Percentiles rank a stretch among this genome's conserved stretches.
phyloP scores from a whole-genome alignment of 2,888 invertebrate genomes.

The Xestia ashworthii region DNA sequence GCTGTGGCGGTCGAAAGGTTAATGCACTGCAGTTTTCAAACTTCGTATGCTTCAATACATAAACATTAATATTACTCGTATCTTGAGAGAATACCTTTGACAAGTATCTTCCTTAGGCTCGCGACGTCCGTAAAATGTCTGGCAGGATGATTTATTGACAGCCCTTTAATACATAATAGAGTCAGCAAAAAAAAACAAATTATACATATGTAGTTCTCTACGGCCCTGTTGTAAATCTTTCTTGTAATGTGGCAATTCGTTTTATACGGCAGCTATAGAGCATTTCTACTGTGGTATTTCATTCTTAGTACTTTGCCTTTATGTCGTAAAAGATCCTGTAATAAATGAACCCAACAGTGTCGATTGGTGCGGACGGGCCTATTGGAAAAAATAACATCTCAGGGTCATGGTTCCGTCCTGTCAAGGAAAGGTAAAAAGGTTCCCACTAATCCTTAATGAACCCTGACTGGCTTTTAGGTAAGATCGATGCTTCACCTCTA shows the following conservation, averaged over 20 bases:
- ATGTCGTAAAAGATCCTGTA: conserved; percentile 16
- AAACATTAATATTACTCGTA: not conserved
- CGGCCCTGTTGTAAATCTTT: conserved; percentile 18
- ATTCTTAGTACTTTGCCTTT: not conserved
- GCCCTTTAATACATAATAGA: not conserved
- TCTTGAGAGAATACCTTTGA: not conserved
- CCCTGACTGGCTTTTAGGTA: conserved; percentile 62
- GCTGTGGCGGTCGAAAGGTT: too few species aligned
- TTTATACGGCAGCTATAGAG: conserved; percentile 6
- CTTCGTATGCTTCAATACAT: not conserved
- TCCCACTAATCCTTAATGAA: conserved; percentile 49
- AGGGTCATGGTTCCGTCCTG: conserved; percentile 34
- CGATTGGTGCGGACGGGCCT: conserved; percentile 48
- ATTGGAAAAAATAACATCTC: conserved; percentile 54
- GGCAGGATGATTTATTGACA: not conserved
- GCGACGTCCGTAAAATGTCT: not conserved
- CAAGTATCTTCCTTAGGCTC: not conserved
- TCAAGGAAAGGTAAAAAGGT: conserved; percentile 34
- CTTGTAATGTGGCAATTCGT: conserved; percentile 10
- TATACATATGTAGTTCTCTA: conserved; percentile 3
- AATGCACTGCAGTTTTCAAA: not conserved
- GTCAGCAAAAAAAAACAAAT: conserved; percentile 5
- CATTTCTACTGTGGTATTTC: not conserved
- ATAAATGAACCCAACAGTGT: conserved; percentile 30
- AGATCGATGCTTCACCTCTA: conserved; percentile 27